Evolutionary conservation across 2,888 invertebrate genomes (phyloP), one percentile per base, ranked within the genome.

Genomic region (Phragmatobia fuliginosa): DNA sequence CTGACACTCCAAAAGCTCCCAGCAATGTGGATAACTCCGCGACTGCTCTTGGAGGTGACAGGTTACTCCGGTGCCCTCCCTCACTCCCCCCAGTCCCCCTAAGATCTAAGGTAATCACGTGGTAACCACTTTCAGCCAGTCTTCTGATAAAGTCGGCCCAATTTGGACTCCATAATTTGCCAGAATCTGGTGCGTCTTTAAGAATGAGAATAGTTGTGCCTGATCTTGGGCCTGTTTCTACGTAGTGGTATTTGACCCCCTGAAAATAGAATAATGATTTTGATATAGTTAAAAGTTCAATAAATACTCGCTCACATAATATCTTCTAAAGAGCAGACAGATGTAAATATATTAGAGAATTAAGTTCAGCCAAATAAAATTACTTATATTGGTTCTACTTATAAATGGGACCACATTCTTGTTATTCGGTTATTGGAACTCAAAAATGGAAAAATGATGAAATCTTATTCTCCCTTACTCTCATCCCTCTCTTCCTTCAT

Each of bases 241-340:
- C 93, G 80, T 95, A 95, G 78, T 95, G 95, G 78, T 95, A 95
- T 88, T 95, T 95, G 25, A 93, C 93, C 11, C 93, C 94, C 94
- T 95, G 87, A 3, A 86, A 86, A 79, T 5, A 25, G 16, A 56
- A 59, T n/a, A n/a, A n/a, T n/a, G n/a, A n/a, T n/a, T n/a, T n/a
- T n/a, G n/a, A n/a, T n/a, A n/a, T n/a, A n/a, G n/a, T n/a, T n/a
- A n/a, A n/a, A n/a, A n/a, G n/a, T n/a, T n/a, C n/a, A n/a, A n/a
- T n/a, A n/a, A n/a, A n/a, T n/a, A n/a, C n/a, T n/a, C n/a, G n/a
- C n/a, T n/a, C n/a, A n/a, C n/a, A n/a, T n/a, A n/a, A n/a, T n/a
- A n/a, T n/a, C n/a, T n/a, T n/a, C n/a, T n/a, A n/a, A n/a, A n/a
- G n/a, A n/a, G n/a, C n/a, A n/a, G n/a, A n/a, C n/a, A n/a, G n/a